Percentiles rank a stretch among this genome's conserved stretches.
phyloP scores from a whole-genome alignment of 2,888 invertebrate species.

The Acanthococcus lagerstroemiae region DNA sequence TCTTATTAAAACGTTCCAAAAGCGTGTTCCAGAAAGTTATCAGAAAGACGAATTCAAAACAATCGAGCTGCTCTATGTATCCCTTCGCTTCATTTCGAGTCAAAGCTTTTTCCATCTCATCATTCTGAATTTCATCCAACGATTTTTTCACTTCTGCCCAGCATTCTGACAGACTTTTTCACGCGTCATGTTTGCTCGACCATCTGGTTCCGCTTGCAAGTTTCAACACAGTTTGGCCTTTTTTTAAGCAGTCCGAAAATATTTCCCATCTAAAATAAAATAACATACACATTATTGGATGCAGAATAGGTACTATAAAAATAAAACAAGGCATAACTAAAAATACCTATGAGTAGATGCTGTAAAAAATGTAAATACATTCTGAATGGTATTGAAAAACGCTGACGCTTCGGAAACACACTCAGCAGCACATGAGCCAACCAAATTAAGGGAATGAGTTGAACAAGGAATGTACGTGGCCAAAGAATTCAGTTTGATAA shows the following conservation, averaged over 20 bases:
- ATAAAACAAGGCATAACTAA: not conserved
- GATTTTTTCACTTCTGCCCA: too few relatives aligned
- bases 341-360: not conserved
- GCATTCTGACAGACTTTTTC: too few relatives aligned
- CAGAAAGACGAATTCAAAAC: too few relatives aligned
- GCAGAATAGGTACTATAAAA: not conserved
- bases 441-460: conserved; percentile 14
- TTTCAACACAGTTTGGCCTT: too few relatives aligned
- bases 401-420: conserved; percentile 7
- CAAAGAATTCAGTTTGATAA: conserved; percentile 13
- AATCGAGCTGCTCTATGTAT: too few relatives aligned
- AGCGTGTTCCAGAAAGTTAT: not conserved
- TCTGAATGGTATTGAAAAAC: conserved; percentile 17
- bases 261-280: not conserved
- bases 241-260: not conserved
- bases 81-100: too few relatives aligned
- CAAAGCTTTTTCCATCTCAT: too few relatives aligned
- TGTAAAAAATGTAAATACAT: conserved; percentile 6
- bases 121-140: too few relatives aligned
- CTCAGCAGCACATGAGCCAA: conserved; percentile 12
- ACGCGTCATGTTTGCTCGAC: too few relatives aligned
- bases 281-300: too few relatives aligned
- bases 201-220: too few relatives aligned
- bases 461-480: conserved; percentile 10
- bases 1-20: not conserved